A percentile compares a stretch with the other conserved stretches of the same genome.
These are phyloP conservation scores for Amblyteles armatorius DNA, from an alignment of 2,888 invertebrate genomes.

Conservation along the genomic window DNA sequence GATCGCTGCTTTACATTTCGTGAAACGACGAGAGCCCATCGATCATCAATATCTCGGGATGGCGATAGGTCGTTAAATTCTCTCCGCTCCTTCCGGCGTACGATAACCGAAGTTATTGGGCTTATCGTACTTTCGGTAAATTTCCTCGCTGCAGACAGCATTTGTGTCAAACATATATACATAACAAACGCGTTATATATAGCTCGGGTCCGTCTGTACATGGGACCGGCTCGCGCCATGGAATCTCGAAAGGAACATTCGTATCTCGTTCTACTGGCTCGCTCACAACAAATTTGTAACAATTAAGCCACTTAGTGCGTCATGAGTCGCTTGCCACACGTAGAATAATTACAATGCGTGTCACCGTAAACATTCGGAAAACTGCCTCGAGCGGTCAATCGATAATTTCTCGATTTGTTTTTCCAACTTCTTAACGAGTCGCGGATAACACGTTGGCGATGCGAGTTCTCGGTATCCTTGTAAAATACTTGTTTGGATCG, in stretches of 20 bases:
- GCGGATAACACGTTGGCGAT: neutral
- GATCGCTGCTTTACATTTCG: slow-evolving; percentile 6
- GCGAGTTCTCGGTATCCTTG: slow-evolving; percentile 3
- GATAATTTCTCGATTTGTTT: slow-evolving; percentile 24
- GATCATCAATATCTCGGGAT: slow-evolving; percentile 28
- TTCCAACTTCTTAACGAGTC: neutral
- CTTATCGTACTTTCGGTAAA: slow-evolving; percentile 47
- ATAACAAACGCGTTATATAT: slow-evolving; percentile 5
- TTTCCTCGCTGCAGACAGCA: slow-evolving; percentile 31
- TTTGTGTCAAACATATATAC: slow-evolving; percentile 14
- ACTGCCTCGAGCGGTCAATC: slow-evolving; percentile 23
- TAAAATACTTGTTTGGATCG: neutral
- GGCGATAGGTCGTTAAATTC: slow-evolving; percentile 27
- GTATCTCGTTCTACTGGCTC: slow-evolving; percentile 50
- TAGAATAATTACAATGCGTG: slow-evolving; percentile 60
- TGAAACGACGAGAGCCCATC: slow-evolving; percentile 3
- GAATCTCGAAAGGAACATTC: slow-evolving; percentile 33
- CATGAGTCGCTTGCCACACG: slow-evolving; percentile 50
- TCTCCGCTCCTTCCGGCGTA: slow-evolving; percentile 30
- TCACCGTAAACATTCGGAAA: slow-evolving; percentile 40
- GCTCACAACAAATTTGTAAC: slow-evolving; percentile 71
- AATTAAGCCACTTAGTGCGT: slow-evolving; percentile 74
- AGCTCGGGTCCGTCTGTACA: neutral
- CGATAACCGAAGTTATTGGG: slow-evolving; percentile 23
- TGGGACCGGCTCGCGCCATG: slow-evolving; percentile 13